Evolutionary conservation across 2,113 vertebrate species (phyloP).

Genomic region (Arvicanthis niloticus): DNA sequence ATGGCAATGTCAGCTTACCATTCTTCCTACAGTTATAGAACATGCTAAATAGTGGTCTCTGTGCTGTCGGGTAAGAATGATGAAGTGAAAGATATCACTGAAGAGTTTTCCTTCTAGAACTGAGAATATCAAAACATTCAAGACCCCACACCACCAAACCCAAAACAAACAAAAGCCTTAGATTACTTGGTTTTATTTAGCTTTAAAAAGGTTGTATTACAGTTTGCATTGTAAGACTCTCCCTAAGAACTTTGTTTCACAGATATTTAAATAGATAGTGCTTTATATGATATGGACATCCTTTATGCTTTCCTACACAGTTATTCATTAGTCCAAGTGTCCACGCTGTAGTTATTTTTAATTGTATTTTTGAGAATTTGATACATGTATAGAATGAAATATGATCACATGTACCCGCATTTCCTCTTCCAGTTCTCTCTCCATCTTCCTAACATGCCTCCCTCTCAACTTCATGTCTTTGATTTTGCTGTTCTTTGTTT

Average conservation of each 20-base stretch:
- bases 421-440: too few species aligned
- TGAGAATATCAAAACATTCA: neutral
- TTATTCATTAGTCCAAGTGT: constrained; percentile 27
- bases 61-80: neutral
- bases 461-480: neutral
- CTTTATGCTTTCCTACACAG: neutral
- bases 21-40: neutral
- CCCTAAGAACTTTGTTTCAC: neutral
- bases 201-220: constrained; percentile 22
- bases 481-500: neutral
- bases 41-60: neutral
- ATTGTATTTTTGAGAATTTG: constrained; percentile 3
- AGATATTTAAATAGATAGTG: constrained; percentile 21
- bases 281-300: neutral
- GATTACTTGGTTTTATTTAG: neutral
- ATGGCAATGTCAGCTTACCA: neutral
- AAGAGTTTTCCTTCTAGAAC: neutral
- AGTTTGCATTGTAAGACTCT: neutral
- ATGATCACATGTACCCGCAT: too few species aligned
- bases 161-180: neutral
- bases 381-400: neutral
- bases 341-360: neutral
- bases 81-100: neutral
- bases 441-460: too few species aligned
- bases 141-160: neutral